Evolutionary conservation across 2,113 vertebrate species (phyloP).

Genomic region (Sula dactylatra): DNA sequence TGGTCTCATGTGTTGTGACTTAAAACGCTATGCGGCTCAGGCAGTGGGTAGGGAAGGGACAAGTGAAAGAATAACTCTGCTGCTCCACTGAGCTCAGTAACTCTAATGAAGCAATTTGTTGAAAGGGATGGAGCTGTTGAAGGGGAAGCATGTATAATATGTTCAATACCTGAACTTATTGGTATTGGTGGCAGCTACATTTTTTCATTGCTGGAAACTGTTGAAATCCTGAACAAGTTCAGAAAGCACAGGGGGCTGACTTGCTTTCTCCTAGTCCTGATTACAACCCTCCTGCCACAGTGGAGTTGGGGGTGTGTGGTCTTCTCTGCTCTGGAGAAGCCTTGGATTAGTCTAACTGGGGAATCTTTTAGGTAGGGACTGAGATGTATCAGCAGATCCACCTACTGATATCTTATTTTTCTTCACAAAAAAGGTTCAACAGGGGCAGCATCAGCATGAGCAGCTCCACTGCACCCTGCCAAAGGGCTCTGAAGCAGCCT

Average conservation of each 20-base stretch:
- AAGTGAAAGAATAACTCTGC: neutral
- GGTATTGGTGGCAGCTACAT: neutral
- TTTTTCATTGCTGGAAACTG: neutral
- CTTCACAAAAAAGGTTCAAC: neutral
- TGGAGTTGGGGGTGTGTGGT: neutral
- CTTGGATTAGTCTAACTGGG: neutral
- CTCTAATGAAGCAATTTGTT: neutral
- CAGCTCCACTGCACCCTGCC: neutral
- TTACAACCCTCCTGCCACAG: neutral
- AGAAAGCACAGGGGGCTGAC: neutral
- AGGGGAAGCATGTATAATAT: neutral
- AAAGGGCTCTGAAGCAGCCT: neutral
- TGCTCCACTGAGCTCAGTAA: neutral
- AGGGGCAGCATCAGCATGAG: neutral
- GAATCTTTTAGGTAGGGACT: neutral
- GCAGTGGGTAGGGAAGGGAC: neutral
- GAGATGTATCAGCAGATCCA: neutral
- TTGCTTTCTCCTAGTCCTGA: neutral
- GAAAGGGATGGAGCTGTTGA: conserved; percentile 16
- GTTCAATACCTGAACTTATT: neutral
- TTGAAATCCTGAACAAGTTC: neutral
- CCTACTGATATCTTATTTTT: neutral
- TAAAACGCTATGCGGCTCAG: neutral
- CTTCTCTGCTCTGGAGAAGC: neutral
- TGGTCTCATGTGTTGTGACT: conserved; percentile 35